phyloP scores from a whole-genome alignment of 2,113 vertebrate species.

The Natator depressus region DNA sequence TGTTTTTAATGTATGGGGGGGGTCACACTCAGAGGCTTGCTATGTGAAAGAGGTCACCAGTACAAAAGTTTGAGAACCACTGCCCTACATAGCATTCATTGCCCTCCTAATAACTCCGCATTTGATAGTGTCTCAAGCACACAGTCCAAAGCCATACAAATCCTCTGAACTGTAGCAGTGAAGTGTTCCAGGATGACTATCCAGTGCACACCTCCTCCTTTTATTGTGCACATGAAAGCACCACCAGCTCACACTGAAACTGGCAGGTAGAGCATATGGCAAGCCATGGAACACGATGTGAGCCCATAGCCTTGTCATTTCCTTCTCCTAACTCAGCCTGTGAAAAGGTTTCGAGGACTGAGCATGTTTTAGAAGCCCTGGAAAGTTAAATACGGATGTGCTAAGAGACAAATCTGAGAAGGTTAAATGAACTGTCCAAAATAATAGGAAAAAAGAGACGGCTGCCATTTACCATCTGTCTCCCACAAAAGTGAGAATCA shows the following conservation, averaged over 20 bases:
- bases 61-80: no score
- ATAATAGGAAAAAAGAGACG: conserved; percentile 28
- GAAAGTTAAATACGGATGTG: conserved; percentile 19
- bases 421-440: conserved; percentile 27
- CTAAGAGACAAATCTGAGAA: conserved; percentile 18
- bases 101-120: not conserved
- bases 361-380: not conserved
- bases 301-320: not conserved
- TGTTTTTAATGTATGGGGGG: no score
- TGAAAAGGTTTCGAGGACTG: not conserved
- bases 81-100: not conserved
- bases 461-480: conserved; percentile 66
- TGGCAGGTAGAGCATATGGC: not conserved
- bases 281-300: not conserved
- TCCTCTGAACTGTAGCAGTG: not conserved
- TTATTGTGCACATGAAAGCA: not conserved
- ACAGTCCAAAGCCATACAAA: conserved; percentile 17
- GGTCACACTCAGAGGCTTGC: no score
- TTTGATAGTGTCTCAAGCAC: not conserved
- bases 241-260: not conserved
- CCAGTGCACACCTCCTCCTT: not conserved
- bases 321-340: conserved; percentile 17
- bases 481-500: conserved; percentile 28
- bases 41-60: no score
- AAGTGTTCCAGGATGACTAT: conserved; percentile 12